These are phyloP conservation scores for Hydrotaea cyrtoneurina DNA, from an alignment of 2,888 invertebrate species.

Conservation along the genomic window DNA sequence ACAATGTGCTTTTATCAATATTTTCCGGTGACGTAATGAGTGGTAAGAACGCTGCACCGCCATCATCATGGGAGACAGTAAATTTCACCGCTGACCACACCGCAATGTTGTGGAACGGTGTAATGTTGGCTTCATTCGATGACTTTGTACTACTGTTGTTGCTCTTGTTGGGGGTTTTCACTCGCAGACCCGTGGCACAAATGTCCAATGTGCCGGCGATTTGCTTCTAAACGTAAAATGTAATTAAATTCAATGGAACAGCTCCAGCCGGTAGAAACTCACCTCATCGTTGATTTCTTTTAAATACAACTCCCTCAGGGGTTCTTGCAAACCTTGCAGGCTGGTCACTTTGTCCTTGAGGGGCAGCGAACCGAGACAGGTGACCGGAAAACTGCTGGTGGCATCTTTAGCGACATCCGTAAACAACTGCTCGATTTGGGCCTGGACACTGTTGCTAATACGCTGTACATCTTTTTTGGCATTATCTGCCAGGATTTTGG, in stretches of 20 bases:
- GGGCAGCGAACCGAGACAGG: slow-evolving; percentile 91
- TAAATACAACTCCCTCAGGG: slow-evolving; percentile 87
- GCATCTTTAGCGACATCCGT: slow-evolving; percentile 86
- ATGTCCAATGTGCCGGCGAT: slow-evolving; percentile 79
- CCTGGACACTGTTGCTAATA: slow-evolving; percentile 89
- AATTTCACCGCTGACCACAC: slow-evolving; percentile 96
- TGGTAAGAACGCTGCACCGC: slow-evolving; percentile 89
- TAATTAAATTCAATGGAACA: neutral
- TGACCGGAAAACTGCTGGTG: slow-evolving; percentile 86
- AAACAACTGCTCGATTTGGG: slow-evolving; percentile 93
- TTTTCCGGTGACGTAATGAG: slow-evolving; percentile 91
- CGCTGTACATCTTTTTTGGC: slow-evolving; percentile 78
- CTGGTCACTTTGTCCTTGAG: slow-evolving; percentile 91
- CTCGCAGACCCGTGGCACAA: slow-evolving; percentile 85
- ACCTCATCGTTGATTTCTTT: slow-evolving; percentile 78
- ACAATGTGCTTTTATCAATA: slow-evolving; percentile 87
- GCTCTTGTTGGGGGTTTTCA: slow-evolving; percentile 82
- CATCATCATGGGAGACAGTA: slow-evolving; percentile 85
- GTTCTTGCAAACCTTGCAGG: slow-evolving; percentile 90
- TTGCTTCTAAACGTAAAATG: slow-evolving; percentile 72
- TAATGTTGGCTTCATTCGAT: slow-evolving; percentile 81
- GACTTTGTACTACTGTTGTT: slow-evolving; percentile 69
- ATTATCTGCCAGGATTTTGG: slow-evolving; percentile 73
- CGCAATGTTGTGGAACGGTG: slow-evolving; percentile 94
- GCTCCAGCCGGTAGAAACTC: slow-evolving; percentile 46